A percentile compares a stretch with the other conserved stretches of the same genome.
Conservation (phyloP, 2,888 invertebrate species). For the Alcis repandata region DNA sequence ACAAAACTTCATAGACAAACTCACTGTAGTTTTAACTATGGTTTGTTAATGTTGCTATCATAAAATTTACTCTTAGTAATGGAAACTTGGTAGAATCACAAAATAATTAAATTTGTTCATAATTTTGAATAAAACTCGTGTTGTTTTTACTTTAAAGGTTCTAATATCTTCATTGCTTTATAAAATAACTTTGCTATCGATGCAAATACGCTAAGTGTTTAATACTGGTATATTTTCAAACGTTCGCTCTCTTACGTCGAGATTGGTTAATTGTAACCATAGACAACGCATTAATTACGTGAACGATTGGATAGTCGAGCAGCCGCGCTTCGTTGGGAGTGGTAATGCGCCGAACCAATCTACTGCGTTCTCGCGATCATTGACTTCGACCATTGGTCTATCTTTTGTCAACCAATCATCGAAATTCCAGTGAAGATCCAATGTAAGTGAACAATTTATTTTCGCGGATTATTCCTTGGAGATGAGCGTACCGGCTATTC, state of each 20-base stretch:
- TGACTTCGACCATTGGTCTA: constrained; percentile 94
- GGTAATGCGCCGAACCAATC: constrained; percentile 88
- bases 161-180: no score
- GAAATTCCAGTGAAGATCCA: constrained; percentile 90
- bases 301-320: constrained; percentile 77
- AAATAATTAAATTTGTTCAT: neutral
- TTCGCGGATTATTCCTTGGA: constrained; percentile 70
- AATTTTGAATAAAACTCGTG: neutral
- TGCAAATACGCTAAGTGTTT: no score
- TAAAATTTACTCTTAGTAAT: neutral
- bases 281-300: constrained; percentile 79
- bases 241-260: constrained; percentile 35
- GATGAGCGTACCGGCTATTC: constrained; percentile 60
- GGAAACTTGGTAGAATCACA: neutral
- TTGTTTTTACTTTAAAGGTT: neutral
- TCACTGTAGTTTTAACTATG: neutral
- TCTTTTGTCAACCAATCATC: constrained; percentile 96
- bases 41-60: constrained; percentile 5
- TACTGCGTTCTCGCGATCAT: constrained; percentile 91
- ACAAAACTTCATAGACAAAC: constrained; percentile 6
- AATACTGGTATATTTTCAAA: constrained; percentile 28
- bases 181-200: neutral
- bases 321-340: constrained; percentile 87
- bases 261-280: constrained; percentile 63
- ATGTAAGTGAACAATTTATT: constrained; percentile 83